A percentile compares a stretch with the other conserved stretches of the same genome.
phyloP scores from a whole-genome alignment of 1,140 invertebrate species.

The Neotoxoptera formosana region DNA sequence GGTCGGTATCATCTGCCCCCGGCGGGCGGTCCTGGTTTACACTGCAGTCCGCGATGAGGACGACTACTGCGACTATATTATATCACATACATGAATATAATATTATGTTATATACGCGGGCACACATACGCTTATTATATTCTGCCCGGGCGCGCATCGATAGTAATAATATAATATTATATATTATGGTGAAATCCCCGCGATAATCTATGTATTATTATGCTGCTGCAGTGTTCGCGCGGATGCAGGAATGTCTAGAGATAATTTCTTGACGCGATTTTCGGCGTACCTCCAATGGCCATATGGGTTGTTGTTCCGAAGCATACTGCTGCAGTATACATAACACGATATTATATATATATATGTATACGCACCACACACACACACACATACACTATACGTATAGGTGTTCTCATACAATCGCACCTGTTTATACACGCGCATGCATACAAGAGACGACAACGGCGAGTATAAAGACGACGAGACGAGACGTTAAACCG shows the following conservation, averaged over 20 bases:
- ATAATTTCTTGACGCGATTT: conserved; percentile 46
- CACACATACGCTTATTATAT: background rate
- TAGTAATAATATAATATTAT: conserved; percentile 17
- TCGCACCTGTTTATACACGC: conserved; percentile 37
- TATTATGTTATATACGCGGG: background rate
- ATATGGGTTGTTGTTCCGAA: background rate
- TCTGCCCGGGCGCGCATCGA: background rate
- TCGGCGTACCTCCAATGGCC: background rate
- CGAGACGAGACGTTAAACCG: background rate
- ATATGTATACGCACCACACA: background rate
- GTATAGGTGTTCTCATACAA: background rate
- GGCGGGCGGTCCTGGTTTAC: conserved; percentile 5
- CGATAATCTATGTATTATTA: conserved; percentile 2
- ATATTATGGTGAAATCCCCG: background rate
- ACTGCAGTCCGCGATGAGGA: background rate
- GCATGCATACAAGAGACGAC: background rate
- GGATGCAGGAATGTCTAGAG: conserved; percentile 6
- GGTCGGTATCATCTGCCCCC: conserved; percentile 56
- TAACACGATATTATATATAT: background rate
- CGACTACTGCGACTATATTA: background rate
- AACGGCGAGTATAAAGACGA: background rate
- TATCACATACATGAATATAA: background rate
- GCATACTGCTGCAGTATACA: background rate
- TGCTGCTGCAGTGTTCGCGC: too few species aligned
- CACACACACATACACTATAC: background rate